Percentiles rank a stretch among this genome's conserved stretches.
Evolutionary conservation across 2,888 invertebrate species (phyloP).

Genomic region (Hecatera dysodea): DNA sequence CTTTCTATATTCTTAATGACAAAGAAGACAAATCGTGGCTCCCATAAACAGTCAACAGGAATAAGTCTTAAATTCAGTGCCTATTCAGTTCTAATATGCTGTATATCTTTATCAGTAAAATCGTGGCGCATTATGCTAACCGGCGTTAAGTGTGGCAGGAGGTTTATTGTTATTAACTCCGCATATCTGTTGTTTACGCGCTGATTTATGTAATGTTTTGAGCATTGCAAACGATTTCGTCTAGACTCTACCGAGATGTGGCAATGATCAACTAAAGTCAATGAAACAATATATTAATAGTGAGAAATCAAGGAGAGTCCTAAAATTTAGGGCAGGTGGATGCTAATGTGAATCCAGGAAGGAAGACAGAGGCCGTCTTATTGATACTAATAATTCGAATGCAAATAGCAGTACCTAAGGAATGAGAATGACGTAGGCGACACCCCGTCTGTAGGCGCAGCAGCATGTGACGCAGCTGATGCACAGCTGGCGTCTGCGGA

Average conservation of each 20-base stretch:
- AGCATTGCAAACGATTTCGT: slow-evolving; percentile 23
- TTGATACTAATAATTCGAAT: neutral
- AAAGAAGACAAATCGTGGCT: neutral
- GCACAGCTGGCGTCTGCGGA: slow-evolving; percentile 42
- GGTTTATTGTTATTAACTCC: slow-evolving; percentile 49
- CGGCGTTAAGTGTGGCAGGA: slow-evolving; percentile 25
- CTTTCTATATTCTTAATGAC: neutral
- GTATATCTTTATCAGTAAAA: slow-evolving; percentile 41
- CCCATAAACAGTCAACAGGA: neutral
- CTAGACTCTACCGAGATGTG: neutral
- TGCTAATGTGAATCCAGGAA: neutral
- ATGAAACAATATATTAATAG: neutral
- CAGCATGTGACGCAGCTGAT: slow-evolving; percentile 35
- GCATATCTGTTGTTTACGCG: slow-evolving; percentile 23
- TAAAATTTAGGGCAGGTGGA: neutral
- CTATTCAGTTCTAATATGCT: slow-evolving; percentile 6
- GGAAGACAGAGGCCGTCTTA: neutral
- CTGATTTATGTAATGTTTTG: slow-evolving; percentile 38
- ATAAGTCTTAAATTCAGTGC: slow-evolving; percentile 9
- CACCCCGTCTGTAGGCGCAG: slow-evolving; percentile 33
- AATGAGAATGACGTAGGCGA: slow-evolving; percentile 17
- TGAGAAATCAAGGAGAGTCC: neutral
- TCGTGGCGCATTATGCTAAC: slow-evolving; percentile 35
- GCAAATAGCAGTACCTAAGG: neutral
- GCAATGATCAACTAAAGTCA: slow-evolving; percentile 18